Conservation (phyloP, 2,888 invertebrate species). For the Masnerella sp. region DNA sequence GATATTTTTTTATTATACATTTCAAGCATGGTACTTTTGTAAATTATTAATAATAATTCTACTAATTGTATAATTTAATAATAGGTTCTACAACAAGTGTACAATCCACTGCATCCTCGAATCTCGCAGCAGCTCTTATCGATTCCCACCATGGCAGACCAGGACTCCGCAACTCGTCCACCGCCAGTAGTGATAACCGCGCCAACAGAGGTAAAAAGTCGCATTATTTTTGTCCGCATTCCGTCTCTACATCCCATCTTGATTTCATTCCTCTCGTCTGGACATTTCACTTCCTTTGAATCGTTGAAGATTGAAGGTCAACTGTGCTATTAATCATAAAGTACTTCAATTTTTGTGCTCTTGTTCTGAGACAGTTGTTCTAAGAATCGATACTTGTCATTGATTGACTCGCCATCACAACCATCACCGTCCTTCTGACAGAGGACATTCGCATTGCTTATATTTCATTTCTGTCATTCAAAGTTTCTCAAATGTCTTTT, state of each 20-base stretch:
- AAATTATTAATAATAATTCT: neutral
- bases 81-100: slow-evolving; percentile 76
- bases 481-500: slow-evolving; percentile 60
- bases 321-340: neutral
- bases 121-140: slow-evolving; percentile 81
- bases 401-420: slow-evolving; percentile 29
- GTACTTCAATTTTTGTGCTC: neutral
- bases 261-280: slow-evolving; percentile 1
- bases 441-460: slow-evolving; percentile 39
- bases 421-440: slow-evolving; percentile 35
- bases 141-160: slow-evolving; percentile 79
- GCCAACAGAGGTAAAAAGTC: slow-evolving; percentile 73
- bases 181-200: slow-evolving; percentile 74
- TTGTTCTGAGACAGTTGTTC: slow-evolving; percentile 1
- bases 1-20: too few relatives aligned
- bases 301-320: neutral
- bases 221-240: neutral
- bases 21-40: too few relatives aligned
- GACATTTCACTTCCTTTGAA: slow-evolving; percentile 9
- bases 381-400: slow-evolving; percentile 12
- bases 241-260: too few relatives aligned
- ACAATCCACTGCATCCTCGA: slow-evolving; percentile 78
- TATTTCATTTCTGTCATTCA: slow-evolving; percentile 21
- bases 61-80: neutral
- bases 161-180: slow-evolving; percentile 72